These are phyloP conservation scores for Noctua janthe DNA, from an alignment of 2,888 invertebrate species.

Conservation along the genomic window DNA sequence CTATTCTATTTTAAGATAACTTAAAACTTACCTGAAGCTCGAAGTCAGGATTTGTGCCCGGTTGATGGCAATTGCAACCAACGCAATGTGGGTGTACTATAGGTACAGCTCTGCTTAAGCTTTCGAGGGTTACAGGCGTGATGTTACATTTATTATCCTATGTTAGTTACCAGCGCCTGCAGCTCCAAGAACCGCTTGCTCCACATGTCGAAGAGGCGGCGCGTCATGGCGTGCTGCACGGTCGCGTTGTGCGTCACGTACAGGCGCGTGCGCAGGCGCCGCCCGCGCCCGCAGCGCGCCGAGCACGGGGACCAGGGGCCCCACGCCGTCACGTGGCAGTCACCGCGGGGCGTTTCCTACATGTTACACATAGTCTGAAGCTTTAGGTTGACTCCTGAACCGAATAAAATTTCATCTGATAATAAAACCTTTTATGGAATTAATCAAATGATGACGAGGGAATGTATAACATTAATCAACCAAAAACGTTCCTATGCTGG, in stretches of 20 bases:
- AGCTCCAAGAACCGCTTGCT: conserved; percentile 79
- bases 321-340: conserved; percentile 93
- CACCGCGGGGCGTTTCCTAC: conserved; percentile 77
- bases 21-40: neutral
- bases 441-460: neutral
- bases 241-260: conserved; percentile 74
- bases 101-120: too few relatives aligned
- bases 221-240: conserved; percentile 76
- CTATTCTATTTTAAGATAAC: neutral
- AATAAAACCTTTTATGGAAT: neutral
- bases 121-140: too few relatives aligned
- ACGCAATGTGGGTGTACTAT: neutral
- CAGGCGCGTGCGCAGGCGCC: conserved; percentile 89
- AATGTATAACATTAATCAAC: neutral
- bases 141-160: too few relatives aligned
- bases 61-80: too few relatives aligned
- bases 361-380: neutral
- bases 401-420: neutral
- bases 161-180: conserved; percentile 75
- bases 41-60: neutral
- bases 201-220: conserved; percentile 76
- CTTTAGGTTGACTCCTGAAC: neutral
- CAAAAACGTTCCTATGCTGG: neutral
- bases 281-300: conserved; percentile 94
- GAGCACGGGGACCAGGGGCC: conserved; percentile 95